Evolutionary conservation across 2,888 invertebrate genomes (phyloP).

Genomic region (Dasysyrphus tricinctus): DNA sequence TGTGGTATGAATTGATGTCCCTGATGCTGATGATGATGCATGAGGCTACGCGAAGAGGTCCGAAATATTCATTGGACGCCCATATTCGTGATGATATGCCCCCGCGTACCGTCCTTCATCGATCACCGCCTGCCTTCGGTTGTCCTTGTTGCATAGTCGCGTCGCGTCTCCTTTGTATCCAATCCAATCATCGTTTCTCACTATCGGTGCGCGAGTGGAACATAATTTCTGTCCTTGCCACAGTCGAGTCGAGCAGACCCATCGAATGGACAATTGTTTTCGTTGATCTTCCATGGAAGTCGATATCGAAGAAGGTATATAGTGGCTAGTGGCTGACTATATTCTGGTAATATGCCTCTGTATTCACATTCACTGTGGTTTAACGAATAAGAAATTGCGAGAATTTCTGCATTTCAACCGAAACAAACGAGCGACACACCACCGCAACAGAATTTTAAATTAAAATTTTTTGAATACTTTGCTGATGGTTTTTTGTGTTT

Average conservation of each 20-base stretch:
- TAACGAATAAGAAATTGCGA: slow-evolving; percentile 83
- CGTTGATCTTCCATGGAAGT: slow-evolving; percentile 69
- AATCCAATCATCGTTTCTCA: slow-evolving; percentile 75
- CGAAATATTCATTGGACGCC: slow-evolving; percentile 75
- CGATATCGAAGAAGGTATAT: not conserved
- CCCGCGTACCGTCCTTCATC: slow-evolving; percentile 27
- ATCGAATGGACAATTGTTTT: slow-evolving; percentile 67
- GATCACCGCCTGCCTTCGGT: not conserved
- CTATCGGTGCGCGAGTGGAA: slow-evolving; percentile 71
- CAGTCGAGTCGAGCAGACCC: slow-evolving; percentile 14
- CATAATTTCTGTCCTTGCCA: slow-evolving; percentile 69
- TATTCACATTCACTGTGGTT: slow-evolving; percentile 35
- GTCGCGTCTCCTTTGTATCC: slow-evolving; percentile 50
- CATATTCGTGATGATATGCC: slow-evolving; percentile 74
- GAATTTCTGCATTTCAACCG: slow-evolving; percentile 83
- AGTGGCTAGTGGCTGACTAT: slow-evolving; percentile 48
- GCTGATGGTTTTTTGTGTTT: slow-evolving; percentile 40
- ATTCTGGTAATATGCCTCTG: slow-evolving; percentile 28
- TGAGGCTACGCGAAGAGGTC: slow-evolving; percentile 63
- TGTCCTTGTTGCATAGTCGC: slow-evolving; percentile 1
- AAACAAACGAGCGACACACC: slow-evolving; percentile 84
- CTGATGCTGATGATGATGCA: slow-evolving; percentile 73
- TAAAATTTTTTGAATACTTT: slow-evolving; percentile 83
- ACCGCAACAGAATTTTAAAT: slow-evolving; percentile 82
- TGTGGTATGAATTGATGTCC: slow-evolving; percentile 68